phyloP scores from a whole-genome alignment of 2,113 vertebrate species.

The Nerophis lumbriciformis region DNA sequence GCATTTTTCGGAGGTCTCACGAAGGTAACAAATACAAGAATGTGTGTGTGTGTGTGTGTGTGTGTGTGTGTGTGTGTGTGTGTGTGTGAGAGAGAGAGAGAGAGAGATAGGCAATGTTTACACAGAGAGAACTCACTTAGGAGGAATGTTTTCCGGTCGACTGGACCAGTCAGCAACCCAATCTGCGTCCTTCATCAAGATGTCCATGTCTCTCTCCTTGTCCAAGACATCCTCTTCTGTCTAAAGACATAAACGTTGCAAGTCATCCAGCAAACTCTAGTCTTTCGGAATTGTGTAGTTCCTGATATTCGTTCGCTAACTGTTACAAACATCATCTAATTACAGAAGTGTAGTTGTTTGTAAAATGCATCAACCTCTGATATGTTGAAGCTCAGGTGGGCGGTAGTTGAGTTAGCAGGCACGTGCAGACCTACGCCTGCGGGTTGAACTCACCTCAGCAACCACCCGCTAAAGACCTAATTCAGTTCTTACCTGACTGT shows the following conservation, averaged over 20 bases:
- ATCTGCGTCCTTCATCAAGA: slow-evolving; percentile 86
- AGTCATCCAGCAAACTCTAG: neutral
- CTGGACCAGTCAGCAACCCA: slow-evolving; percentile 99
- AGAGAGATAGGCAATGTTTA: neutral
- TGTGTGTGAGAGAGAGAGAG: neutral
- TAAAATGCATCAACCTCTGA: no score
- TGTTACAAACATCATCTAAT: neutral
- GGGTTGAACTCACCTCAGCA: slow-evolving; percentile 30
- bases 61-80: neutral
- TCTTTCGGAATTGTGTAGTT: no score
- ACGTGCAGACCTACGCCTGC: slow-evolving; percentile 3
- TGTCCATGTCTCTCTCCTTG: slow-evolving; percentile 87
- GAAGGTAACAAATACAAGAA: no score
- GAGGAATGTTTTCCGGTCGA: slow-evolving; percentile 94
- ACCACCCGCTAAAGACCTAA: slow-evolving; percentile 23
- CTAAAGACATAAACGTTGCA: slow-evolving; percentile 56
- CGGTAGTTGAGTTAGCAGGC: slow-evolving; percentile 18
- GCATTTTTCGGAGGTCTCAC: no score
- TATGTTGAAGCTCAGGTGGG: slow-evolving; percentile 33
- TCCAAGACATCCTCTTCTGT: slow-evolving; percentile 88
- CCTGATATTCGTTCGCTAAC: neutral
- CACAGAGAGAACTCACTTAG: slow-evolving; percentile 77
- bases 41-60: no score
- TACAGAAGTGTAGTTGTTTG: neutral
- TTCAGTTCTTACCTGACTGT: slow-evolving; percentile 81